Percentiles rank a stretch among this genome's conserved stretches.
phyloP scores from a whole-genome alignment of 2,113 vertebrate genomes.

The Melanerpes formicivorus region DNA sequence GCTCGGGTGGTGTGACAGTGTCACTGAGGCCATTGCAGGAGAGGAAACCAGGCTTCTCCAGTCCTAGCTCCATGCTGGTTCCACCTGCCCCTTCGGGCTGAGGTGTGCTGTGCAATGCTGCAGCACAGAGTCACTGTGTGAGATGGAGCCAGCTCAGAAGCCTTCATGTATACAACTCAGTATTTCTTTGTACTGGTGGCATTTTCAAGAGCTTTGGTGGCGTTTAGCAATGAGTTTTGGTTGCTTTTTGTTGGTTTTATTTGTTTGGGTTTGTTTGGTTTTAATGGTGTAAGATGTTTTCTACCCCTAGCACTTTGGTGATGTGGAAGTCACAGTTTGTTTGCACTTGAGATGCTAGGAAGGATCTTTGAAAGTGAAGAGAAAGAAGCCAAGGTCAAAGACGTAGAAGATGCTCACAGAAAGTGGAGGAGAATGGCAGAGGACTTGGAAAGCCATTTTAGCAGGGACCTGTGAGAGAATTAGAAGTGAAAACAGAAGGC shows the following conservation, averaged over 20 bases:
- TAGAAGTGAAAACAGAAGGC: background rate
- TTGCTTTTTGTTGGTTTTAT: background rate
- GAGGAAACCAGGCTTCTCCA: background rate
- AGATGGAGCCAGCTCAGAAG: background rate
- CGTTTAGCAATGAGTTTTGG: background rate
- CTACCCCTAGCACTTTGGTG: background rate
- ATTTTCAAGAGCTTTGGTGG: background rate
- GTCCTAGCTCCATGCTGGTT: background rate
- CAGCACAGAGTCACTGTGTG: background rate
- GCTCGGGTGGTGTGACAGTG: background rate
- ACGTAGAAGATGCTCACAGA: background rate
- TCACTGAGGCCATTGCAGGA: fast-evolving
- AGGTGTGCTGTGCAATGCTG: background rate
- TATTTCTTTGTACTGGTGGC: background rate
- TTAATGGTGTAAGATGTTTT: background rate
- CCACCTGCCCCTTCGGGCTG: background rate
- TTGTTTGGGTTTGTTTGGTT: background rate
- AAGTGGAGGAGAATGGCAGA: background rate
- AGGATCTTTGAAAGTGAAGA: background rate
- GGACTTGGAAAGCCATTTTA: background rate
- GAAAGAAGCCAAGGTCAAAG: background rate
- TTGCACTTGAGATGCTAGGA: background rate
- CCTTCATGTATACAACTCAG: background rate
- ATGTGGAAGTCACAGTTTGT: background rate
- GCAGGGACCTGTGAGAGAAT: background rate